phyloP scores from a whole-genome alignment of 2,888 invertebrate species.

The Eupithecia inturbata region DNA sequence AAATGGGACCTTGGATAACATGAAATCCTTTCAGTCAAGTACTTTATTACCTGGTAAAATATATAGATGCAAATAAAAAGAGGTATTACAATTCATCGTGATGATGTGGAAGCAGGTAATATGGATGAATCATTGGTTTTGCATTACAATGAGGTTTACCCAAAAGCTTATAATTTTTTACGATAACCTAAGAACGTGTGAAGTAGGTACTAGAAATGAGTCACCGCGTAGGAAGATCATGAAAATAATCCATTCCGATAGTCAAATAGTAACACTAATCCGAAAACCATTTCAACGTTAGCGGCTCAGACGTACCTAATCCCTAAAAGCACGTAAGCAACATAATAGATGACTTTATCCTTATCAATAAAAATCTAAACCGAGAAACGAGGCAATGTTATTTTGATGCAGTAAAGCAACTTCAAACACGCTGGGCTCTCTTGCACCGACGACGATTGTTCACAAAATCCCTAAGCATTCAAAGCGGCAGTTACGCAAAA shows the following conservation, averaged over 20 bases:
- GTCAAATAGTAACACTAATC: constrained; percentile 36
- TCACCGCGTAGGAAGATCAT: constrained; percentile 35
- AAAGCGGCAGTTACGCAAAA: neutral
- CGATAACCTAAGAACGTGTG: constrained; percentile 21
- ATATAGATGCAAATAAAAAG: neutral
- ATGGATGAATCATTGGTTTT: neutral
- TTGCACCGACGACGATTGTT: too few relatives aligned
- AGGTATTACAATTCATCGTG: neutral
- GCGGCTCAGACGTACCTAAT: constrained; percentile 32
- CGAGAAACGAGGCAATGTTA: constrained; percentile 58
- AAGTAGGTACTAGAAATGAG: constrained; percentile 22
- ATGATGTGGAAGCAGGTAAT: neutral
- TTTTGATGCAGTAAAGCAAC: constrained; percentile 15
- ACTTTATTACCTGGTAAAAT: neutral
- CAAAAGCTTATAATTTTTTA: constrained; percentile 22
- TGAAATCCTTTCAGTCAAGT: neutral
- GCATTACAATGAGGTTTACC: neutral
- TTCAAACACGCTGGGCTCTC: neutral
- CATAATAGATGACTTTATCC: constrained; percentile 72
- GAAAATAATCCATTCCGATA: constrained; percentile 32
- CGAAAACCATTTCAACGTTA: constrained; percentile 32
- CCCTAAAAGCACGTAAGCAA: constrained; percentile 53
- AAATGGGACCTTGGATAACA: neutral
- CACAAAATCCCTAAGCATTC: neutral
- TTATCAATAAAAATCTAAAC: constrained; percentile 80